A percentile compares a stretch with the other conserved stretches of the same genome.
Evolutionary conservation across 2,888 invertebrate species (phyloP).

Genomic region (Himalopsyche tibetana): DNA sequence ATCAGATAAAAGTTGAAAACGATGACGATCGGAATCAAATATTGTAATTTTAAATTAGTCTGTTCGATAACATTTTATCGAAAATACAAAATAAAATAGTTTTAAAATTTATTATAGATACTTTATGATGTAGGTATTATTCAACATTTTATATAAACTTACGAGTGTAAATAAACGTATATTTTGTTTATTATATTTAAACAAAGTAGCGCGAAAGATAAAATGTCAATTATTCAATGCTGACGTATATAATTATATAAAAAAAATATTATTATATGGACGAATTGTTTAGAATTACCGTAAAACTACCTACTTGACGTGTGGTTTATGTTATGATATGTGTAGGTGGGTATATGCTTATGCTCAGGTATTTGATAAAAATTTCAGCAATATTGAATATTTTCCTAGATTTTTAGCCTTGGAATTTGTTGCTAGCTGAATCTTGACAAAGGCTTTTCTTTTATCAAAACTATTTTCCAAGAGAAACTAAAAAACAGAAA

Average conservation of each 20-base stretch:
- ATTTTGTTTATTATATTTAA: too few species aligned
- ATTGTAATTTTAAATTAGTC: too few species aligned
- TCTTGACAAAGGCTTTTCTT: conserved; percentile 34
- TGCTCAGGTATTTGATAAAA: conserved; percentile 41
- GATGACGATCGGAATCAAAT: too few species aligned
- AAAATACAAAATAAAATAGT: too few species aligned
- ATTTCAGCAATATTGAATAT: conserved; percentile 40
- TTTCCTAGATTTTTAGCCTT: conserved; percentile 38
- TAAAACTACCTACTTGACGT: conserved; percentile 15
- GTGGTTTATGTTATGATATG: conserved; percentile 16
- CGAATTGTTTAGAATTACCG: neutral
- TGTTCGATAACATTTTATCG: too few species aligned
- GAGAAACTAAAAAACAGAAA: neutral
- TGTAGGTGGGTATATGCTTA: conserved; percentile 12
- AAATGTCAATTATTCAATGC: too few species aligned
- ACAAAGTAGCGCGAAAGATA: too few species aligned
- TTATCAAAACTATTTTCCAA: neutral
- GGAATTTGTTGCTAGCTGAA: conserved; percentile 38
- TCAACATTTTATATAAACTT: too few species aligned
- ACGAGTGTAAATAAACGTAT: too few species aligned
- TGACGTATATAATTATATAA: neutral
- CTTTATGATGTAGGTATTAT: too few species aligned
- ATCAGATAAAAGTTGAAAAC: too few species aligned
- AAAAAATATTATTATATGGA: neutral
- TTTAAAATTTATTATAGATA: too few species aligned